phyloP scores from a whole-genome alignment of 2,888 invertebrate species.

The Yponomeuta cagnagella region DNA sequence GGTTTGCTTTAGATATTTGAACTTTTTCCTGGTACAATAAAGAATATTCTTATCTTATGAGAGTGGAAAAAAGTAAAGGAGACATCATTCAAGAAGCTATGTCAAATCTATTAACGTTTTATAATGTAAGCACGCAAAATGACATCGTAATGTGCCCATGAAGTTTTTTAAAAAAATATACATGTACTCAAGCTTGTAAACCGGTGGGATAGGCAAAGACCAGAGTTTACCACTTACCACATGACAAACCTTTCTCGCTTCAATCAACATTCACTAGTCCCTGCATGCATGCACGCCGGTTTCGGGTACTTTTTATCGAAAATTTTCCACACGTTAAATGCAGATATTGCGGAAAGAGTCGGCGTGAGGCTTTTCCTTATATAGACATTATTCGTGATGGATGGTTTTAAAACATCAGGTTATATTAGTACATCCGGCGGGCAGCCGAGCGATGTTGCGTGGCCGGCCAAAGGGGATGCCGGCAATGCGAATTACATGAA shows the following conservation, averaged over 20 bases:
- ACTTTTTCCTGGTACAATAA: no score
- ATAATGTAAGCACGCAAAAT: not conserved
- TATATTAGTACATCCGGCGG: conserved; percentile 67
- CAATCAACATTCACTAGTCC: no score
- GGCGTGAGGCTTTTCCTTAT: conserved; percentile 62
- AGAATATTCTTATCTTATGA: no score
- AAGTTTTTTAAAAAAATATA: not conserved
- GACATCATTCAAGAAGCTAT: conserved; percentile 28
- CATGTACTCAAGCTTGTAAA: no score
- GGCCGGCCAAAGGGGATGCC: conserved; percentile 75
- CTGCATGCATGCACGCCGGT: no score
- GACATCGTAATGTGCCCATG: not conserved
- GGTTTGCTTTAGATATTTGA: conserved; percentile 14
- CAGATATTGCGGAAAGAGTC: conserved; percentile 41
- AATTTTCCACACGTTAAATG: conserved; percentile 28
- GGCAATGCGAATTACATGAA: conserved; percentile 75
- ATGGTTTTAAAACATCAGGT: conserved; percentile 74
- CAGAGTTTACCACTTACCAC: no score
- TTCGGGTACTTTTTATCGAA: conserved; percentile 29
- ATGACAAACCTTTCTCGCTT: no score
- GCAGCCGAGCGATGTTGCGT: conserved; percentile 70
- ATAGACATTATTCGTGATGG: conserved; percentile 73
- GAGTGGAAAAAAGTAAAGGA: conserved; percentile 17
- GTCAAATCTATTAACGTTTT: not conserved
- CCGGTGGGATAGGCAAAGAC: no score